Base-by-base conservation (phyloP, 2,113 vertebrate species). In the Sorex fumeus region DNA sequence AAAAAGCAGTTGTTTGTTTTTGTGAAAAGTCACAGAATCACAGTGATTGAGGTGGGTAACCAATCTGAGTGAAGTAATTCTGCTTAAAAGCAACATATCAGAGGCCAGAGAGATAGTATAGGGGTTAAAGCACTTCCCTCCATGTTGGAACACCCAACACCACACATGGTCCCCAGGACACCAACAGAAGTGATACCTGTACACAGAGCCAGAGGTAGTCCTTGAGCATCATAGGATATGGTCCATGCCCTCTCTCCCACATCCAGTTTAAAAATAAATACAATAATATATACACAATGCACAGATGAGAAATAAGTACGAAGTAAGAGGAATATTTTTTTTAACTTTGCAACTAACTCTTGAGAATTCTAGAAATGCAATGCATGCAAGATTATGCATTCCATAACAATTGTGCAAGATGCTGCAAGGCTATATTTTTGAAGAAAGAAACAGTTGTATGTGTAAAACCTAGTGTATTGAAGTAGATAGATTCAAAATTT, bases 281-380 rank as follows among this genome's bases (percentile, higher is more conserved):
- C 57, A 60, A 23, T 27, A 93, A 36, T 21, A 69, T 70, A 25
- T 2, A 8, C 36, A 32, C 50, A 80, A 76, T 2, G 32, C 8
- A 5, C 1, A 23, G 28, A 50, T 79, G 74, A 90, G 36, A 80
- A 89, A 84, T 23, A 81, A 30, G 70, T 71, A 32, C 3, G 6
- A 53, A 85, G 82, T 81, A 64, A 43, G 1, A 32, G 30, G 13
- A 72, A 60, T 80, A 28, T 5, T 64, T 77, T 78, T 36, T 40
- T 64, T 32, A 71, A 47, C 16, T 40, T 89, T 27, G 40, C 62
- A 85, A 69, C 45, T 71, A 57, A 91, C 80, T 78, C 86, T 53
- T 53, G 40, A 57, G 28, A 90, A 93, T 83, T 94, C 28, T 18
- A 81, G 69, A 94, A 88, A 78, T 11, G 9, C 18, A 88, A 78